Base-by-base conservation (phyloP, 2,888 invertebrate genomes). In the Caenorhabditis angaria region DNA sequence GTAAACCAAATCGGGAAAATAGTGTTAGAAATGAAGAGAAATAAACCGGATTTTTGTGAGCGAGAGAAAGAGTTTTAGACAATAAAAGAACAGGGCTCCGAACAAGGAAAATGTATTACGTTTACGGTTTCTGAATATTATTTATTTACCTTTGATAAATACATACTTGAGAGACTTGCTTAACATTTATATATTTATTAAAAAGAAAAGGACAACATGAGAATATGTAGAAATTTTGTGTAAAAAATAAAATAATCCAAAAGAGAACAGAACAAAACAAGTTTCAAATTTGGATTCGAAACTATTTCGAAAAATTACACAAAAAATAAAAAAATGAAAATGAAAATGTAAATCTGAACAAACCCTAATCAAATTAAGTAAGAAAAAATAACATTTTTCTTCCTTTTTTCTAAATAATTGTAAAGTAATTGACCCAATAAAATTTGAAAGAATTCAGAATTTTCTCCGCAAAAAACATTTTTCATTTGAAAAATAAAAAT, bases 21-120 rank as follows among this genome's bases (percentile, higher is more conserved):
- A 41, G 41, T 41, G 41, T 41, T 12, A 3, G 18, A 41, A 41
- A 5, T 18, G 14, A 14, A 14, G 41, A 41, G 41, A 41, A 18
- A 12, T 41, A 41, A 41, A 41, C 41, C 41, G 41, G 41, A 41
- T 41, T 41, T 41, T 41, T 41, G 10, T 41, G 3, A 18, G 14
- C 32, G 5, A 5, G 41, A 2, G 14, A 14, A 14, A 41, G 41
- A 41, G 41, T 14, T 6, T 12, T 12, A 41, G 41, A 41, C 14
- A 41, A 18, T 18, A 14, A 41, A 41, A 41, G 6, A 12, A 32
- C 41, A 41, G 41, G 41, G 41, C 41, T 41, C 41, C 41, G 41
- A 41, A 41, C 41, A 41, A 41, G 41, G 41, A 41, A 41, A 41
- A 41, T 41, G 6, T 41, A 41, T 41, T 41, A 41, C 41, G 41